Percentiles rank a stretch among this genome's conserved stretches.
phyloP scores from a whole-genome alignment of 2,797 vertebrate species.

The Lepus oiostolus region DNA sequence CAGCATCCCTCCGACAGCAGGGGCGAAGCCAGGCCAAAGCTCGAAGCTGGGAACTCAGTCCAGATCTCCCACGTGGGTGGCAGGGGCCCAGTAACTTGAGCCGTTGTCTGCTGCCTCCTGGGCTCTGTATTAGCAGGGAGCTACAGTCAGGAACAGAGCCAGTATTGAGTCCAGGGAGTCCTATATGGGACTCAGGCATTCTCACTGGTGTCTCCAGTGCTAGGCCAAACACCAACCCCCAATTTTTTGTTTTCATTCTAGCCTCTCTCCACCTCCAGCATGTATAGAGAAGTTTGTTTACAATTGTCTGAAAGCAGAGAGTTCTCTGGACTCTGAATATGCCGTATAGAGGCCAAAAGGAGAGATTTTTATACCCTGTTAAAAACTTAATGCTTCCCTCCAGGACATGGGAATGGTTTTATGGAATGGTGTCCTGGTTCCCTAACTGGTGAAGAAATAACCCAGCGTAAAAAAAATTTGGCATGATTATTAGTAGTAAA shows the following conservation, averaged over 20 bases:
- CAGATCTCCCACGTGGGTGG: too few relatives aligned
- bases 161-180: too few relatives aligned
- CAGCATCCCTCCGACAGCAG: too few relatives aligned
- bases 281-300: not conserved
- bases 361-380: constrained; percentile 66
- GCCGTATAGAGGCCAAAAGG: constrained; percentile 57
- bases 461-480: not conserved
- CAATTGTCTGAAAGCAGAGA: not conserved
- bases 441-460: constrained; percentile 54
- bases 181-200: too few relatives aligned
- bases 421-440: not conserved
- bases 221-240: too few relatives aligned
- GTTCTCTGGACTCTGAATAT: constrained; percentile 53
- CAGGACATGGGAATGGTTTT: constrained; percentile 59
- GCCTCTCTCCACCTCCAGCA: not conserved
- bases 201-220: too few relatives aligned
- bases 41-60: too few relatives aligned
- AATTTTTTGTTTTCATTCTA: not conserved
- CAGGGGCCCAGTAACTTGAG: too few relatives aligned
- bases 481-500: constrained; percentile 49
- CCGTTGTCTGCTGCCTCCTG: too few relatives aligned
- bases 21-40: too few relatives aligned
- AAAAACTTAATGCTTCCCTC: constrained; percentile 68
- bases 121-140: too few relatives aligned
- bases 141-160: too few relatives aligned